phyloP scores from a whole-genome alignment of 2,797 vertebrate species.

The Chelidonichthys spinosus region DNA sequence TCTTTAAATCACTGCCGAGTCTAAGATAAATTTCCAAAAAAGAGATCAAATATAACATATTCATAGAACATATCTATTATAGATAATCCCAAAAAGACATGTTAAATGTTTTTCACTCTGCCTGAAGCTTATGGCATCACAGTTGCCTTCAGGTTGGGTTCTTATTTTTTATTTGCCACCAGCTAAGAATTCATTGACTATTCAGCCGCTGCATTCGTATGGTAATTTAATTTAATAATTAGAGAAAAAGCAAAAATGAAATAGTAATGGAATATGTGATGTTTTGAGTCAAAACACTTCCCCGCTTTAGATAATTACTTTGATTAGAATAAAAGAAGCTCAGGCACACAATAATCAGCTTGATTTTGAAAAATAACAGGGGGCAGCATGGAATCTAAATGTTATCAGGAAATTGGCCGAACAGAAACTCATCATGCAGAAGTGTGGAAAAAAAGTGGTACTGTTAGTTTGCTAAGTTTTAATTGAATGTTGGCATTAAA shows the following conservation, averaged over 20 bases:
- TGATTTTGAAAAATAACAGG: constrained; percentile 19
- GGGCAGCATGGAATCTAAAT: constrained; percentile 17
- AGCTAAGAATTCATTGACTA: constrained; percentile 34
- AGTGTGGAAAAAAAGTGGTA: constrained; percentile 5
- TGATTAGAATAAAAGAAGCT: background rate
- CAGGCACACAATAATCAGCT: constrained; percentile 13
- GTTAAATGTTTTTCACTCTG: constrained; percentile 2
- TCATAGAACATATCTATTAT: constrained; percentile 39
- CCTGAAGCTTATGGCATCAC: constrained; percentile 18
- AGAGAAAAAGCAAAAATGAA: constrained; percentile 54
- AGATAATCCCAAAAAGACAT: constrained; percentile 5
- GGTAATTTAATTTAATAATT: constrained; percentile 64
- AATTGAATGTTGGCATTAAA: background rate
- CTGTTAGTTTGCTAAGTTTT: constrained; percentile 5
- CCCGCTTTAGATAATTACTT: constrained; percentile 37
- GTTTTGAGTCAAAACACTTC: constrained; percentile 27
- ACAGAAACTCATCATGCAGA: constrained; percentile 15
- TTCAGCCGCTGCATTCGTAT: constrained; percentile 33
- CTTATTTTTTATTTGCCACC: constrained; percentile 17
- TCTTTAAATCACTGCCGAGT: background rate
- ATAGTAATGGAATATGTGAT: constrained; percentile 49
- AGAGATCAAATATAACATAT: constrained; percentile 20
- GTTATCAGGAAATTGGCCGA: background rate
- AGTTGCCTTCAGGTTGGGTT: constrained; percentile 14
- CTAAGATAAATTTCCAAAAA: constrained; percentile 21